Evolutionary conservation across 2,797 vertebrate species (phyloP).

Genomic region (Leptodactylus fallax): DNA sequence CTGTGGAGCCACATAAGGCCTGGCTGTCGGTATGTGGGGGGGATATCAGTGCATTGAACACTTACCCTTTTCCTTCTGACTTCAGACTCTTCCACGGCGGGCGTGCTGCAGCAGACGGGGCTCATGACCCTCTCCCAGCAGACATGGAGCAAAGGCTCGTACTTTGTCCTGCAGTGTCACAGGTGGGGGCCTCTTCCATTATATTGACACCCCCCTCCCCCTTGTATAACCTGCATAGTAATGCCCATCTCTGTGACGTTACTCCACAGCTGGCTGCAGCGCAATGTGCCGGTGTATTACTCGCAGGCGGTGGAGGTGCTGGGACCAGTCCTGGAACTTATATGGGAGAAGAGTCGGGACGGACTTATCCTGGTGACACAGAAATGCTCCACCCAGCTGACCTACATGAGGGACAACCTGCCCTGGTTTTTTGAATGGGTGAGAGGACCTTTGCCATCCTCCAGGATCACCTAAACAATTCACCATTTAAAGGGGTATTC

Average conservation of each 20-base stretch:
- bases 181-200: constrained; percentile 75
- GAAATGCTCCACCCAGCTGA: constrained; percentile 73
- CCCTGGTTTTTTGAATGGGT: constrained; percentile 83
- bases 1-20: neutral
- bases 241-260: neutral
- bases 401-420: constrained; percentile 77
- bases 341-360: constrained; percentile 72
- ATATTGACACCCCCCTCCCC: neutral
- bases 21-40: too few relatives aligned
- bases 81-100: constrained; percentile 82
- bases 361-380: constrained; percentile 70
- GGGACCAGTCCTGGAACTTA: constrained; percentile 78
- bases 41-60: too few relatives aligned
- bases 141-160: constrained; percentile 80
- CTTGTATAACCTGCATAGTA: neutral
- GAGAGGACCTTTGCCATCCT: too few relatives aligned
- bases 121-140: constrained; percentile 80
- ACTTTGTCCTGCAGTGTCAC: constrained; percentile 79
- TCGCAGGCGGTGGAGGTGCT: constrained; percentile 73
- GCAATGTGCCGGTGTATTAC: constrained; percentile 79
- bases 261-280: constrained; percentile 84
- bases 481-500: too few relatives aligned
- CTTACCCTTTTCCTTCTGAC: neutral
- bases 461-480: too few relatives aligned
- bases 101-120: constrained; percentile 80